Conservation (phyloP, 2,888 invertebrate species). For the Drosophila cognata region DNA sequence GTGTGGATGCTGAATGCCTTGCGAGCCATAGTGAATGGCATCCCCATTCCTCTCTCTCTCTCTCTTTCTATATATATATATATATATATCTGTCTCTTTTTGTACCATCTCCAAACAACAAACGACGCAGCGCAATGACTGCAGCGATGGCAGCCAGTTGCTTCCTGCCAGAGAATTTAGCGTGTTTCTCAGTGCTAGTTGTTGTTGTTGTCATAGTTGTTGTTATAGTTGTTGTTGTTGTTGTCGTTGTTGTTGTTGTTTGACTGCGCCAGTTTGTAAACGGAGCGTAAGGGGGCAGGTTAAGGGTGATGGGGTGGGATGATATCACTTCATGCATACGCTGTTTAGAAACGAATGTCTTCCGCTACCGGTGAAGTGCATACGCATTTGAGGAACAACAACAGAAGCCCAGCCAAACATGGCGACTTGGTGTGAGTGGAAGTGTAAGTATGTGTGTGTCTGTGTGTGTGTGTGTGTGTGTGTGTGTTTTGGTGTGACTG, state of each 20-base stretch:
- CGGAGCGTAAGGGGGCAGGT: slow-evolving; percentile 5
- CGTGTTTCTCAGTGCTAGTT: slow-evolving; percentile 29
- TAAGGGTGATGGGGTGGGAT: neutral
- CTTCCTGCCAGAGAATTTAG: slow-evolving; percentile 59
- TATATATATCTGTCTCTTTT: neutral
- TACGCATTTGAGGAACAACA: slow-evolving; percentile 67
- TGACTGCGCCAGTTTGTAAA: slow-evolving; percentile 50
- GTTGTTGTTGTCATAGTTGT: slow-evolving; percentile 14
- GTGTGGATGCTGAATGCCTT: slow-evolving; percentile 42
- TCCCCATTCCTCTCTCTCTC: slow-evolving; percentile 20
- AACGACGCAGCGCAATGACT: slow-evolving; percentile 27
- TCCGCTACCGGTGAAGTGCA: slow-evolving; percentile 68
- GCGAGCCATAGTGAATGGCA: slow-evolving; percentile 36
- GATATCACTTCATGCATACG: slow-evolving; percentile 55
- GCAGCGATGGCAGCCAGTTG: slow-evolving; percentile 51
- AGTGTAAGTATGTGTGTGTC: neutral
- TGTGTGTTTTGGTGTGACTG: slow-evolving; percentile 1
- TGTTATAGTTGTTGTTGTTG: slow-evolving; percentile 29
- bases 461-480: neutral
- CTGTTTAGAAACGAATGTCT: slow-evolving; percentile 67
- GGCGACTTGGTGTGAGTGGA: neutral
- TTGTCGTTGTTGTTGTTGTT: slow-evolving; percentile 37
- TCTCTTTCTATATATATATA: neutral
- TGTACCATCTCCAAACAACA: slow-evolving; percentile 22
- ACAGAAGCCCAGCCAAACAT: slow-evolving; percentile 35